These are phyloP conservation scores for Morbakka virulenta DNA, from an alignment of 30 jellyfish, hydroid and myxozoan species.

Conservation along the genomic window DNA sequence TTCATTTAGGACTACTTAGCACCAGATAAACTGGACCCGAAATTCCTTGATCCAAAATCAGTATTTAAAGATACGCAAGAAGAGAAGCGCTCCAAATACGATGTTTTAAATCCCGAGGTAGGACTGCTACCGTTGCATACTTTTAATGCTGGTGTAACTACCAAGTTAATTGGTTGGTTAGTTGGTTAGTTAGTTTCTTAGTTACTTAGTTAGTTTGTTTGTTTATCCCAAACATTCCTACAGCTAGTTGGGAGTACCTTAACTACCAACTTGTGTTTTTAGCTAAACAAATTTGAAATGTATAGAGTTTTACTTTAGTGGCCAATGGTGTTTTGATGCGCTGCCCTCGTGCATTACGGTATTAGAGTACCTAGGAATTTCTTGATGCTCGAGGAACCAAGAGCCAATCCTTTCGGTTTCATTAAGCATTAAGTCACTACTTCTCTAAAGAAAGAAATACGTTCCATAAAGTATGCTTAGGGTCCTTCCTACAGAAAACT, in stretches of 20 bases:
- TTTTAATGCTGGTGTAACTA: neutral
- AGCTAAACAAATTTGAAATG: neutral
- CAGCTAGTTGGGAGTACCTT: neutral
- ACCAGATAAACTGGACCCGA: slow-evolving; percentile 90
- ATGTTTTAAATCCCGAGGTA: slow-evolving; percentile 90
- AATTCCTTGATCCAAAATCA: slow-evolving; percentile 77
- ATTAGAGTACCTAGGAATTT: too few species aligned
- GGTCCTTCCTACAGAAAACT: too few species aligned
- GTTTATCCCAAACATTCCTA: neutral
- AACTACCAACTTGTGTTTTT: neutral
- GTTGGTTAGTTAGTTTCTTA: too few species aligned
- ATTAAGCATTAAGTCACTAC: too few species aligned
- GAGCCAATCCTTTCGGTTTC: too few species aligned
- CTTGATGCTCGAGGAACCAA: too few species aligned
- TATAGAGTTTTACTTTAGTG: neutral
- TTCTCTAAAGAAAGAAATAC: too few species aligned
- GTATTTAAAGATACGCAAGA: slow-evolving; percentile 92
- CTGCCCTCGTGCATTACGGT: too few species aligned
- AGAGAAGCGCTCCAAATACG: slow-evolving; percentile 50
- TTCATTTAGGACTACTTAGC: slow-evolving; percentile 81
- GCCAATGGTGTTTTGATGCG: too few species aligned
- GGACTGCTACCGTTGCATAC: neutral
- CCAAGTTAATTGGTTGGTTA: too few species aligned
- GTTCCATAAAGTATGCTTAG: too few species aligned
- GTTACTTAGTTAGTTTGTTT: neutral